A percentile compares a stretch with the other conserved stretches of the same genome.
Evolutionary conservation across 2,888 invertebrate genomes (phyloP).

Genomic region (Stenurella melanura): DNA sequence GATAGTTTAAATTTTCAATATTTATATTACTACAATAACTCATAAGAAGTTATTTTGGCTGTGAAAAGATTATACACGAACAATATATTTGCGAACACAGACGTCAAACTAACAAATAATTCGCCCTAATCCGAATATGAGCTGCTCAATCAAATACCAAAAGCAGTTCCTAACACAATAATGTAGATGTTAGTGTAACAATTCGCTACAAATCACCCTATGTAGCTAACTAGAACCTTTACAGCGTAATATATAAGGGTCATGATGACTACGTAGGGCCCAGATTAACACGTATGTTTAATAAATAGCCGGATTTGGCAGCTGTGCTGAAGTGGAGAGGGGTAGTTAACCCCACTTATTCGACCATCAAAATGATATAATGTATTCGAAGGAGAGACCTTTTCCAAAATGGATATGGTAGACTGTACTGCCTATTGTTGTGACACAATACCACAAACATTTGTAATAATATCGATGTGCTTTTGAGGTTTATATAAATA

Average conservation of each 20-base stretch:
- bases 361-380: constrained; percentile 43
- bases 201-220: constrained; percentile 68
- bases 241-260: constrained; percentile 43
- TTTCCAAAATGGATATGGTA: constrained; percentile 51
- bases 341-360: constrained; percentile 66
- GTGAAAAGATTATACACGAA: neutral
- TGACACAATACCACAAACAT: constrained; percentile 73
- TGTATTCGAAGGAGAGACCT: neutral
- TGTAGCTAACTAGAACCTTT: constrained; percentile 30
- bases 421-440: constrained; percentile 68
- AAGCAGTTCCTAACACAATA: constrained; percentile 69
- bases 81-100: constrained; percentile 49
- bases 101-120: constrained; percentile 60
- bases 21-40: neutral
- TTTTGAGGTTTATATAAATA: constrained; percentile 70
- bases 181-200: constrained; percentile 71
- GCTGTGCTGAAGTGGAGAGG: constrained; percentile 70
- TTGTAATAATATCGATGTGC: constrained; percentile 75
- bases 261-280: constrained; percentile 60
- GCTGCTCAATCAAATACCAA: constrained; percentile 71
- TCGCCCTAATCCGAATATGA: constrained; percentile 66
- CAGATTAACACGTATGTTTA: constrained; percentile 75
- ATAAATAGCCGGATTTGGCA: constrained; percentile 74
- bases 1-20: neutral
- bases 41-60: constrained; percentile 5